Evolutionary conservation across 2,113 vertebrate species (phyloP).

Genomic region (Mastomys coucha): DNA sequence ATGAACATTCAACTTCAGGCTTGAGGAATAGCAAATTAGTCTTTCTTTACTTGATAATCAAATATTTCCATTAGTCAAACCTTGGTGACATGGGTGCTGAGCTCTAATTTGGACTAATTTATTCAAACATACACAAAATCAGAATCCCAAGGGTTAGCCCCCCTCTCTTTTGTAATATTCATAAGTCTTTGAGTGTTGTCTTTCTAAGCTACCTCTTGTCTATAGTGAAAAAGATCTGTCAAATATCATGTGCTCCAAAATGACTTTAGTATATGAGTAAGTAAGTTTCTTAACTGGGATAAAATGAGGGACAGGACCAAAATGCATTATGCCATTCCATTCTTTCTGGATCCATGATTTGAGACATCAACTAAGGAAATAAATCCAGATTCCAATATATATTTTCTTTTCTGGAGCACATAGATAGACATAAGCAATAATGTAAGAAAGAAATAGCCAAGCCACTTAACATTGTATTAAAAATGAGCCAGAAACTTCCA

Average conservation of each 20-base stretch:
- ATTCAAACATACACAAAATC: background rate
- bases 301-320: background rate
- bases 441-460: constrained; percentile 63
- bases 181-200: background rate
- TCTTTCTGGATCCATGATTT: constrained; percentile 20
- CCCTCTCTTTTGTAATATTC: background rate
- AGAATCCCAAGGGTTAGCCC: background rate
- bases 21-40: background rate
- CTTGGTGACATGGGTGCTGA: background rate
- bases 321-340: constrained; percentile 47
- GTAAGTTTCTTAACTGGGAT: constrained; percentile 38
- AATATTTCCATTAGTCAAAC: background rate
- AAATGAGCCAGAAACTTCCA: constrained; percentile 60
- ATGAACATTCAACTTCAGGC: background rate
- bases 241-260: constrained; percentile 21
- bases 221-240: background rate
- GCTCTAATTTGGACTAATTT: background rate
- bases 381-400: background rate
- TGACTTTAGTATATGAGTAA: constrained; percentile 25
- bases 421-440: constrained; percentile 34
- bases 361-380: constrained; percentile 7
- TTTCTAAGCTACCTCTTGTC: background rate
- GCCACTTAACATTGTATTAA: background rate
- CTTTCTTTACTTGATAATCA: background rate
- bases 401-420: constrained; percentile 29